A percentile compares a stretch with the other conserved stretches of the same genome.
Conservation (phyloP, 2,113 vertebrate species). For the Mustelus asterias region DNA sequence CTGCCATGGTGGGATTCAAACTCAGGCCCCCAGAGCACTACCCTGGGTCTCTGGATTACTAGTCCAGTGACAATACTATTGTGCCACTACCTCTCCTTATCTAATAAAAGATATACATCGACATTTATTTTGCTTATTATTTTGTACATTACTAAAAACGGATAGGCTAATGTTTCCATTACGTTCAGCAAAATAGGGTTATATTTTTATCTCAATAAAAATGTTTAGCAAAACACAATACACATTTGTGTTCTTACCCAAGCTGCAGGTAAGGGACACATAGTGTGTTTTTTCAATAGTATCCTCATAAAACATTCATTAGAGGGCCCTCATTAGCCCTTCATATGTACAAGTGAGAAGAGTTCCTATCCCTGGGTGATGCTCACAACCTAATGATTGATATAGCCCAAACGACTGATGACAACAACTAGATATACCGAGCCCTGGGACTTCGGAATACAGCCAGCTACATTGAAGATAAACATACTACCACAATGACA, state of each 20-base stretch:
- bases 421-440: constrained; percentile 29
- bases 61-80: too few relatives aligned
- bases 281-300: constrained; percentile 28
- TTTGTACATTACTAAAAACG: not conserved
- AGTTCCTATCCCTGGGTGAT: constrained; percentile 36
- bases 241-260: constrained; percentile 18
- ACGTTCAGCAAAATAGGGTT: not conserved
- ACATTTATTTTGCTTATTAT: not conserved
- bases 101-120: not conserved
- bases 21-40: too few relatives aligned
- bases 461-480: not conserved
- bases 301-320: constrained; percentile 35
- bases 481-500: constrained; percentile 23
- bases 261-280: constrained; percentile 32
- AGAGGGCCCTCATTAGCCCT: constrained; percentile 33
- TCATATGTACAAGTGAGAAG: constrained; percentile 36
- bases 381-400: constrained; percentile 34
- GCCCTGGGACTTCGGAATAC: constrained; percentile 23
- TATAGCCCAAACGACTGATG: constrained; percentile 19
- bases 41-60: too few relatives aligned
- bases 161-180: not conserved
- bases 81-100: too few relatives aligned
- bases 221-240: not conserved
- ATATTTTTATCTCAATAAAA: not conserved
- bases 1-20: too few relatives aligned